Base-by-base conservation (phyloP, 2,888 invertebrate species). In the Pyrgus malvae region DNA sequence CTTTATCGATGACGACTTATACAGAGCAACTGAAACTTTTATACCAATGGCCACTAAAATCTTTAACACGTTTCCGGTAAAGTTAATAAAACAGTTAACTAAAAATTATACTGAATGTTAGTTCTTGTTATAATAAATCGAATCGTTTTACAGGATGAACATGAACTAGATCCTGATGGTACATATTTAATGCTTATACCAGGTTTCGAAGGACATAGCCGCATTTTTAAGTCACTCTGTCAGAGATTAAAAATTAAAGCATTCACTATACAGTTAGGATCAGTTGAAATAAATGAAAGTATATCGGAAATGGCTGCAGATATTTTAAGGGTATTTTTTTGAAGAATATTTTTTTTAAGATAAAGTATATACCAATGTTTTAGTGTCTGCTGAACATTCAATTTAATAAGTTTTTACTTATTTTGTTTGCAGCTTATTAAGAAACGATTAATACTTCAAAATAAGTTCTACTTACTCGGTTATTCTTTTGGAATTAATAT, bases 401-500 rank as follows among this genome's bases (percentile, higher is more conserved):
- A 12, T 31, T 29, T n/a, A 11, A 29, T n/a, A 4, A 8, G 8
- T 27, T 27, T 27, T 2, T n/a, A 27, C 2, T 27, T n/a, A 3
- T 2, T 37, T 8, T 16, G 5, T 42, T 27, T 44, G n/a, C 27
- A 45, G 65, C 48, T 59, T 1, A 58, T 66, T 48, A 62, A 60
- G 42, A 64, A 60, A 38, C 59, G 54, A 8, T 56, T 65, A 19
- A 53, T 58, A 3, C 12, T 66, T 3, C 55, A 61, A 31, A 55
- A 80, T 3, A 78, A 63, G 19, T 66, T 66, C 45, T 62, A 64
- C 37, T 33, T 65, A 2, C 23, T 65, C 19, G 67, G 65, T 14
- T 66, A 66, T 49, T 64, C 66, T 5, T 67, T 64, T 46, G 64
- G 64, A 3, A 62, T 65, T 1, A 80, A 77, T 37, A 62, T 82